Conservation (phyloP, 2,888 invertebrate genomes). For the Trichopoda pennipes region DNA sequence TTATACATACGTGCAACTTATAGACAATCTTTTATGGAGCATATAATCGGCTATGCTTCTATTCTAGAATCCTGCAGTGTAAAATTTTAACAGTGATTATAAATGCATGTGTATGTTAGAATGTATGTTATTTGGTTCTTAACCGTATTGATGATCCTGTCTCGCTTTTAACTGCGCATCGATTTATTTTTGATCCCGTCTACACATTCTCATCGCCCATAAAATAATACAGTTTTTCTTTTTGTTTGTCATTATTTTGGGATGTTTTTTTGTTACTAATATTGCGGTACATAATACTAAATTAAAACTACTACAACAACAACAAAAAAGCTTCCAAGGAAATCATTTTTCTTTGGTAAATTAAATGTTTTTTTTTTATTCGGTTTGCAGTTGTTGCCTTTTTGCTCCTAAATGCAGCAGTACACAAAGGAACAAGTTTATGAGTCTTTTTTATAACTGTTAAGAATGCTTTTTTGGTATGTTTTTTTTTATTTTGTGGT, state of each 20-base stretch:
- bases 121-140: conserved; percentile 37
- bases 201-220: conserved; percentile 13
- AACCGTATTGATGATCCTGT: conserved; percentile 53
- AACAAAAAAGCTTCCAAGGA: conserved; percentile 17
- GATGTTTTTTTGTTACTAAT: conserved; percentile 39
- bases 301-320: conserved; percentile 24
- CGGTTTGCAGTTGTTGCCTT: too few relatives aligned
- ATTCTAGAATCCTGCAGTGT: not conserved
- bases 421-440: conserved; percentile 20
- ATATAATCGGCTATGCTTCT: not conserved
- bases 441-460: conserved; percentile 34
- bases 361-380: conserved; percentile 56
- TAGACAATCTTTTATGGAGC: too few relatives aligned
- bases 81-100: not conserved
- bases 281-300: conserved; percentile 38
- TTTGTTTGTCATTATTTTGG: conserved; percentile 48
- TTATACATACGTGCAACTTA: too few relatives aligned
- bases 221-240: conserved; percentile 4
- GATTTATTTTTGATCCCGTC: conserved; percentile 45
- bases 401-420: not conserved
- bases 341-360: conserved; percentile 46
- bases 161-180: conserved; percentile 34
- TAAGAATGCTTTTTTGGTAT: not conserved
- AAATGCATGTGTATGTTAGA: not conserved
- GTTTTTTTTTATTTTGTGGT: not conserved